phyloP scores from a whole-genome alignment of 2,888 invertebrate species.

The Aradus depressus region DNA sequence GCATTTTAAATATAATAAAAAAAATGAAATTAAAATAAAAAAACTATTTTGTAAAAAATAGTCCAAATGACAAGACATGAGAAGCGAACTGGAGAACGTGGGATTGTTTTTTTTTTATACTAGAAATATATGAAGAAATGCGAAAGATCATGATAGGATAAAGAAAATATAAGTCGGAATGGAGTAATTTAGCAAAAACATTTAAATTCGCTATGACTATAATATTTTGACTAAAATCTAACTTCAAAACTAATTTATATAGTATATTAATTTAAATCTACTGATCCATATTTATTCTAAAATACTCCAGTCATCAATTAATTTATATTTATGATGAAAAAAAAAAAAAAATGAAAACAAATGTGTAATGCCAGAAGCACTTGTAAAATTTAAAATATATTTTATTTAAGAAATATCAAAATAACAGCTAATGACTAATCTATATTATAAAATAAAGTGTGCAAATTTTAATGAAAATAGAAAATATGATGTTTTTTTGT shows the following conservation, averaged over 20 bases:
- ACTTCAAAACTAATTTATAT: background rate
- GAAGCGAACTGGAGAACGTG: slow-evolving; percentile 14
- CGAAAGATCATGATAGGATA: background rate
- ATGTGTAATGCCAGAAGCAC: no score
- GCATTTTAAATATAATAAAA: background rate
- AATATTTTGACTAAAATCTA: slow-evolving; percentile 3
- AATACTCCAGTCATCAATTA: background rate
- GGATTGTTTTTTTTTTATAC: no score
- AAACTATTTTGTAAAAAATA: background rate
- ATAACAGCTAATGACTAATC: no score
- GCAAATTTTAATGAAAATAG: no score
- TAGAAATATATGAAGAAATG: no score
- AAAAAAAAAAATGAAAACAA: slow-evolving; percentile 3
- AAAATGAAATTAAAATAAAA: background rate
- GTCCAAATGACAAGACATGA: slow-evolving; percentile 14
- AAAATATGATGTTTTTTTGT: no score
- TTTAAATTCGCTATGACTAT: slow-evolving; percentile 9
- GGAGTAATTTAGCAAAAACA: slow-evolving; percentile 17
- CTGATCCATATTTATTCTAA: background rate
- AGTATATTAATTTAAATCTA: no score
- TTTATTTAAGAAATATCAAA: no score
- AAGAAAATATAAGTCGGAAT: slow-evolving; percentile 4
- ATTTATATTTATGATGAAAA: background rate
- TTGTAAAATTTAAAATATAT: no score
- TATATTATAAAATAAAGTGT: no score